Percentiles rank a stretch among this genome's conserved stretches.
These are phyloP conservation scores for Todiramphus saurophagus DNA, from an alignment of 2,113 vertebrate species.

Conservation along the genomic window DNA sequence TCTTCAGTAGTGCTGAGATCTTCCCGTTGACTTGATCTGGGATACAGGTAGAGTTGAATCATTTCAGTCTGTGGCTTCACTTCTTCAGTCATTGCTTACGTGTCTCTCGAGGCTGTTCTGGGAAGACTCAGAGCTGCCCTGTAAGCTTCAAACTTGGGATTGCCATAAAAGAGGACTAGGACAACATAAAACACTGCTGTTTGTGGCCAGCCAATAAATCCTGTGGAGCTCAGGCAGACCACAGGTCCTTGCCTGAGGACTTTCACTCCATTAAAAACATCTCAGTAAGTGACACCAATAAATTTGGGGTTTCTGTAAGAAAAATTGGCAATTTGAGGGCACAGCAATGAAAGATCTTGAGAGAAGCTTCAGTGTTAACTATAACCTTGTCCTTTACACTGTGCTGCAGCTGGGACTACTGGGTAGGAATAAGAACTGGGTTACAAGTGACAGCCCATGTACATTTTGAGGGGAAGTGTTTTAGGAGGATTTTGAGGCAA, in stretches of 20 bases:
- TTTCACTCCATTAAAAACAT: not conserved
- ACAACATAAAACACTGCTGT: not conserved
- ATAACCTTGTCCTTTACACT: not conserved
- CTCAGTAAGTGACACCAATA: not conserved
- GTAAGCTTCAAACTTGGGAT: not conserved
- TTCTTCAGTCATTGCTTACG: not conserved
- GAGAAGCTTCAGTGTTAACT: not conserved
- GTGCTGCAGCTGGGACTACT: rapidly evolving
- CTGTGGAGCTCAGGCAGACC: not conserved
- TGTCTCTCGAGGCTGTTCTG: not conserved
- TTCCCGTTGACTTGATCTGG: not conserved
- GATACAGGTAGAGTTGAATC: not conserved
- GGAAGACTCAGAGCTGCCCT: not conserved
- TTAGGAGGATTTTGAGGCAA: not conserved
- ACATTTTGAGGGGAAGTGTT: not conserved
- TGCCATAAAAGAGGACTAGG: not conserved
- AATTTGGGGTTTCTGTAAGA: not conserved
- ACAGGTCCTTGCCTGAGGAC: not conserved
- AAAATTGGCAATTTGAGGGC: not conserved
- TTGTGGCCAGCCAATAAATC: not conserved
- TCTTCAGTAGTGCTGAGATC: not conserved
- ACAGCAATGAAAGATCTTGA: not conserved
- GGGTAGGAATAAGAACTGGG: not conserved
- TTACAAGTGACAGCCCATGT: not conserved
- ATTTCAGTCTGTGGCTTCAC: not conserved